phyloP scores from a whole-genome alignment of 2,888 invertebrate species.

The Orchesellides sinensis region DNA sequence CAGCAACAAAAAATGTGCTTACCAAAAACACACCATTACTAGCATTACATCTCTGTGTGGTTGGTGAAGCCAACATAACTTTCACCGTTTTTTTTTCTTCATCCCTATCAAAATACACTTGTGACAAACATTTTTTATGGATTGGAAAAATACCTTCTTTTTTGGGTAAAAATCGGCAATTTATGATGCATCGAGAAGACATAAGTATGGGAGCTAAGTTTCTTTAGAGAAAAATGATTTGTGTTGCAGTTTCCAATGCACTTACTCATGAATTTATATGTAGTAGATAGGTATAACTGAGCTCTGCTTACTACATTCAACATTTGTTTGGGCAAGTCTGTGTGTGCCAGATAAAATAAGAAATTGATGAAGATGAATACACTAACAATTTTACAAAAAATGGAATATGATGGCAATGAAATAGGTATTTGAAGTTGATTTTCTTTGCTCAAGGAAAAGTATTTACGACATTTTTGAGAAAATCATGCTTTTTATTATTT shows the following conservation, averaged over 20 bases:
- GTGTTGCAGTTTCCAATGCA: background rate
- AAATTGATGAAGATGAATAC: background rate
- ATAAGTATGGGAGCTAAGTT: background rate
- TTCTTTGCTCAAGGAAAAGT: no score
- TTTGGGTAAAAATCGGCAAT: conserved; percentile 26
- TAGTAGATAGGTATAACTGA: background rate
- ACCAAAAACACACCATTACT: background rate
- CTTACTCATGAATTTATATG: background rate
- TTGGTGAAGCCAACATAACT: conserved; percentile 8
- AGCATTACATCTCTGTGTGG: background rate
- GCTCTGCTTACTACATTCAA: no score
- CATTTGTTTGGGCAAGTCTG: no score
- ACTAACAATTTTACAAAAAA: no score
- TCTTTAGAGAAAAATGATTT: conserved; percentile 16
- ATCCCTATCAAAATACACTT: conserved; percentile 36
- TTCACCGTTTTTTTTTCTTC: conserved; percentile 10
- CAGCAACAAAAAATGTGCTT: background rate
- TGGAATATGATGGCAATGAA: background rate
- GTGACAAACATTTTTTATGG: conserved; percentile 53
- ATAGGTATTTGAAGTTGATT: no score
- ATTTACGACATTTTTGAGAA: no score
- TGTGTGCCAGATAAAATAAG: background rate
- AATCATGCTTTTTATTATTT: conserved; percentile 59
- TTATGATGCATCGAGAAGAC: conserved; percentile 9
- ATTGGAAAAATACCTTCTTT: conserved; percentile 49